These are phyloP conservation scores for Furcifer pardalis DNA, from an alignment of 2,797 vertebrate species.

Conservation along the genomic window DNA sequence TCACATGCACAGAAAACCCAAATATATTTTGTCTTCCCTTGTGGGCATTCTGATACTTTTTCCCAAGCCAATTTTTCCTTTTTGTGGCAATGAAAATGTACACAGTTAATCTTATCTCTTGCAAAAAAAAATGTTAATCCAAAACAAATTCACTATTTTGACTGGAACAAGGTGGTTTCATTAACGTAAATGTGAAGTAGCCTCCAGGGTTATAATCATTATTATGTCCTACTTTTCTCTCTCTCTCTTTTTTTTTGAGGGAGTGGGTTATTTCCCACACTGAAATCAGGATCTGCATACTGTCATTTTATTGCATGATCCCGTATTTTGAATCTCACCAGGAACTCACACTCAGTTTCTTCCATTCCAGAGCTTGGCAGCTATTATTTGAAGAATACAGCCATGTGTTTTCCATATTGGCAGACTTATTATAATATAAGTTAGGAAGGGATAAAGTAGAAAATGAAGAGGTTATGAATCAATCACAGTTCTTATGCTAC, in stretches of 20 bases:
- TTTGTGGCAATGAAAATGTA: conserved; percentile 23
- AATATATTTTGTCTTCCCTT: conserved; percentile 50
- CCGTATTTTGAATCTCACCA: neutral
- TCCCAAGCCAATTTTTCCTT: conserved; percentile 41
- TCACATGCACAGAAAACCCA: conserved; percentile 9
- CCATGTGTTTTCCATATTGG: neutral
- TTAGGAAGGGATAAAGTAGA: neutral
- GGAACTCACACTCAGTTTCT: neutral
- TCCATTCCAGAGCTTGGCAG: neutral
- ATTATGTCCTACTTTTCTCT: conserved; percentile 38
- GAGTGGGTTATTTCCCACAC: neutral
- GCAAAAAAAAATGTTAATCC: neutral
- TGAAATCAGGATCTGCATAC: conserved; percentile 3
- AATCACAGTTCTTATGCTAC: neutral
- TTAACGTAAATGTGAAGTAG: conserved; percentile 45
- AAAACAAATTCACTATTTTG: conserved; percentile 41
- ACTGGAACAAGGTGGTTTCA: conserved; percentile 24
- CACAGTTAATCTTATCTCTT: conserved; percentile 25
- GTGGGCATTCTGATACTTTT: conserved; percentile 42
- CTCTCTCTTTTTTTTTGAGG: conserved; percentile 15
- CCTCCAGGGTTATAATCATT: neutral
- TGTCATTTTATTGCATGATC: neutral
- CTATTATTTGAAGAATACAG: neutral
- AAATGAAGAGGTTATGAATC: neutral
- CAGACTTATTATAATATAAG: neutral